Conservation (phyloP, 2,113 vertebrate genomes). For the Stictonetta naevosa region DNA sequence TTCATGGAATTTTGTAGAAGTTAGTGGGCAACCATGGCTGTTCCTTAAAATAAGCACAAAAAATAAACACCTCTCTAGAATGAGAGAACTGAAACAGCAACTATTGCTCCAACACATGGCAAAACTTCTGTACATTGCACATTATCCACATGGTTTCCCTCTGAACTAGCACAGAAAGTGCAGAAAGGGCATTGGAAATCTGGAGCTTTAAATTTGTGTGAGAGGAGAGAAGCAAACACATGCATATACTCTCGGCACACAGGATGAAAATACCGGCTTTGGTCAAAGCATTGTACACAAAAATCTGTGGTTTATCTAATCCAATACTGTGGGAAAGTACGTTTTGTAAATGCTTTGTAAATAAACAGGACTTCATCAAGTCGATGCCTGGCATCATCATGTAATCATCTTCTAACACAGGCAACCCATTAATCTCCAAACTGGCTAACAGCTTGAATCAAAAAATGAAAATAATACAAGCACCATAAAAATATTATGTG, state of each 20-base stretch:
- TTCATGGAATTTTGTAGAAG: background rate
- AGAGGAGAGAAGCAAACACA: background rate
- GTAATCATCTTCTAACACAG: background rate
- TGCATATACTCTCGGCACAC: background rate
- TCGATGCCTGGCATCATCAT: background rate
- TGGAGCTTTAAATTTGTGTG: conserved; percentile 11
- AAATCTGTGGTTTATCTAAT: background rate
- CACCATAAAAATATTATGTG: background rate
- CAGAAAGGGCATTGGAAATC: conserved; percentile 6
- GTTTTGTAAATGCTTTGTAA: background rate
- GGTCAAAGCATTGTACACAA: background rate
- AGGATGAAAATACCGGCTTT: background rate
- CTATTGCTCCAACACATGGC: background rate
- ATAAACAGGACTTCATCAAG: conserved; percentile 8
- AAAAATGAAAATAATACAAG: background rate
- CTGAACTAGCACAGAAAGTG: background rate
- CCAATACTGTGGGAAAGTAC: background rate
- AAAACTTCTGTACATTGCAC: background rate
- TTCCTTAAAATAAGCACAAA: background rate
- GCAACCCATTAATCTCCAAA: background rate
- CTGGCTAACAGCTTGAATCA: background rate
- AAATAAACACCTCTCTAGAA: background rate
- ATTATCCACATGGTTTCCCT: background rate
- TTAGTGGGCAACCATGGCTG: background rate
- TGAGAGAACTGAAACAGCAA: background rate